Evolutionary conservation across 2,113 vertebrate genomes (phyloP), one percentile per base, ranked within the genome.

Genomic region (Neomonachus schauinslandi): DNA sequence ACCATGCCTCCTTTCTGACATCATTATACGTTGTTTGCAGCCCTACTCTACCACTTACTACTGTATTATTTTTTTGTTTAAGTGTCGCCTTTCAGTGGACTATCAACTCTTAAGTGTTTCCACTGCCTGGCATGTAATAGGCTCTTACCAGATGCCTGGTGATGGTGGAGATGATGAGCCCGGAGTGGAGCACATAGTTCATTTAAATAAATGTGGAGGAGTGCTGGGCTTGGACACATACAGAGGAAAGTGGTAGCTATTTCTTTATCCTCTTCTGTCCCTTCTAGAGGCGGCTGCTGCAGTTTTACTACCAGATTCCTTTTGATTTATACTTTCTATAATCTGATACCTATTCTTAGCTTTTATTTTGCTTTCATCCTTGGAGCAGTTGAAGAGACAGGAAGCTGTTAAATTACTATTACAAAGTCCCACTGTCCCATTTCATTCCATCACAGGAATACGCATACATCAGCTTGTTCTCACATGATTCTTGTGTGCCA

Each of bases 371-470:
- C 55, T 65, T 97, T 85, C 28, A 92, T 97, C 42, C 22, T 92
- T 90, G 65, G 26, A 94, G 24, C 39, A 91, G 31, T 85, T 95
- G 81, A 91, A 67, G 92, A 93, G 77, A 96, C 96, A 96, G 57
- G 67, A 91, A 76, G 8, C 59, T 76, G 39, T 82, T 89, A 91
- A 88, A 61, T 95, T 94, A 39, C 46, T 82, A 1, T 89, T 92
- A 53, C 22, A 90, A 82, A 93, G 14, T 31, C 39, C 85, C 31
- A 36, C 46, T 81, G 18, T 80, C 84, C 71, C n/a, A 22, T 95
- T 97, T 92, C 79, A 61, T 89, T 95, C 46, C 53, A 28, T 97
- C 87, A 93, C 83, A 83, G 39, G 69, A 81, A 71, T 94, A 96
- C 55, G 55, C 65, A 76, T 77, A 42, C 31, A 42, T 72, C 36